A percentile compares a stretch with the other conserved stretches of the same genome.
phyloP scores from a whole-genome alignment of 2,888 invertebrate genomes.

The Microplitis deprimator region DNA sequence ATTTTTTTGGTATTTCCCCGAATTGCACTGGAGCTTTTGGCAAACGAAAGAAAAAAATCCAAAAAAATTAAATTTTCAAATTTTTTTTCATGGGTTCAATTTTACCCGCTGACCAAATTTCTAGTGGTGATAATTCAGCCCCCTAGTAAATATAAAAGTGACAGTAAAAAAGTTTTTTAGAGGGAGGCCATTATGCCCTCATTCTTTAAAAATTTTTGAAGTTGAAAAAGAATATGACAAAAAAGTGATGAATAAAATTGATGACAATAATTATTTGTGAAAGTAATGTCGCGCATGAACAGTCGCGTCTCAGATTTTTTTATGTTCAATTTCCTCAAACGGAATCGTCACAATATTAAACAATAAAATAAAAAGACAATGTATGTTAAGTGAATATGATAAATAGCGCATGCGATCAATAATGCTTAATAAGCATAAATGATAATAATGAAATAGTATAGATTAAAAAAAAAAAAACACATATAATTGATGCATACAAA shows the following conservation, averaged over 20 bases:
- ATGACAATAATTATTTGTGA: not conserved
- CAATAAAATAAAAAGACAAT: not conserved
- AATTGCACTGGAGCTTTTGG: no score
- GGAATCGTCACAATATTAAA: not conserved
- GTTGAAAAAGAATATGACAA: not conserved
- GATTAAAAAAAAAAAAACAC: not conserved
- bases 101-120: no score
- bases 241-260: not conserved
- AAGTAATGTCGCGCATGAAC: not conserved
- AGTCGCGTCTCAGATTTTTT: not conserved
- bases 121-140: no score
- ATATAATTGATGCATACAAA: not conserved
- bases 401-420: not conserved
- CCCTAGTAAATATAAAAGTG: no score
- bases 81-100: no score
- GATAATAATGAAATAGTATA: not conserved
- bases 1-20: no score
- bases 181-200: no score
- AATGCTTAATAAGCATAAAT: not conserved
- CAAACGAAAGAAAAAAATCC: no score
- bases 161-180: no score
- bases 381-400: not conserved
- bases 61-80: no score
- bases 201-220: no score
- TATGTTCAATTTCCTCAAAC: not conserved